Conservation (phyloP, 2,888 invertebrate species). For the Plagodis pulveraria region DNA sequence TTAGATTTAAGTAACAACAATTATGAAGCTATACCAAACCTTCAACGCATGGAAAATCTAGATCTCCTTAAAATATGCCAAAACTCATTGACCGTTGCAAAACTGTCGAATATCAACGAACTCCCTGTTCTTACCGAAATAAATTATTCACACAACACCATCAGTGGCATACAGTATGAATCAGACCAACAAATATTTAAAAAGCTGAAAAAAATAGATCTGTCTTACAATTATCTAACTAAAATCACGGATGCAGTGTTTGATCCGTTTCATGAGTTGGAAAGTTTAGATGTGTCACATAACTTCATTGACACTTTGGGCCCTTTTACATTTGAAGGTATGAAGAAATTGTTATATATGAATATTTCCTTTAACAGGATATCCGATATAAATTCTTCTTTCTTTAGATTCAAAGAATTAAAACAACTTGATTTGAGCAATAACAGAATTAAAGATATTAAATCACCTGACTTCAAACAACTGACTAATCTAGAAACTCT, state of each 20-base stretch:
- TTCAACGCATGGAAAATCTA: constrained; percentile 48
- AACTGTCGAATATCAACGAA: constrained; percentile 45
- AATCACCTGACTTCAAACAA: constrained; percentile 49
- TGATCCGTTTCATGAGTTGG: constrained; percentile 47
- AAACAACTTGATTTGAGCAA: constrained; percentile 51
- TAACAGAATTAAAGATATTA: constrained; percentile 53
- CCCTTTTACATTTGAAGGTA: constrained; percentile 59
- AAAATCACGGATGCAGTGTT: constrained; percentile 54
- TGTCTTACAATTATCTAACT: constrained; percentile 59
- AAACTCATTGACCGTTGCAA: constrained; percentile 50
- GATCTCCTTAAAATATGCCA: constrained; percentile 50
- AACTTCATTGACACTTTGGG: constrained; percentile 54
- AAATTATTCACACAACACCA: constrained; percentile 61
- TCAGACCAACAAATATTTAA: constrained; percentile 16
- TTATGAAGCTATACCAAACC: constrained; percentile 39
- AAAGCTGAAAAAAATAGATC: constrained; percentile 49
- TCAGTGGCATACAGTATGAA: constrained; percentile 44
- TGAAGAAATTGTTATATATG: constrained; percentile 50
- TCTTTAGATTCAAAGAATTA: constrained; percentile 59
- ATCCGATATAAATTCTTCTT: constrained; percentile 51
- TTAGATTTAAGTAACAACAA: constrained; percentile 52
- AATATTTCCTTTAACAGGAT: constrained; percentile 59
- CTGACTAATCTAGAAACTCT: constrained; percentile 48
- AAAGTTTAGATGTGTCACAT: constrained; percentile 58
- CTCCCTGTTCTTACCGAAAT: constrained; percentile 46